Evolutionary conservation across 2,888 invertebrate species (phyloP), one percentile per base, ranked within the genome.

Genomic region (Cheilosia soror): DNA sequence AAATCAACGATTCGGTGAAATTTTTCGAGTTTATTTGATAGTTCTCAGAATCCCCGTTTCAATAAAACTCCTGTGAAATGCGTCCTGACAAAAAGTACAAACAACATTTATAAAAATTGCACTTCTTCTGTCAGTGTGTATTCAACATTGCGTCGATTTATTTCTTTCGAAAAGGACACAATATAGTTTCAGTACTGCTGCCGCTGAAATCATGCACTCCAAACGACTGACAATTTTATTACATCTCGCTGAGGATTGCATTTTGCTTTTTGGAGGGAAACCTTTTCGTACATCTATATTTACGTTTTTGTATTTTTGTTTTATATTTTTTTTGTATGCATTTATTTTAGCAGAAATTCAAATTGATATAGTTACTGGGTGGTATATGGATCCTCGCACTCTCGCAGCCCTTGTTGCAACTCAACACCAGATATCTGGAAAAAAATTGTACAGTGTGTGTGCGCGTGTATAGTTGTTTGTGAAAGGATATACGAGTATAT

Each of bases 191-290:
- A n/a, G 37, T 75, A 44, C 25, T 11, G 40, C 25, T 49, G 37
- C 49, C 53, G 13, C 65, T 58, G 51, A 71, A 82, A 77, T 66
- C 71, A 62, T 62, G 40, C 66, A 82, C 66, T 68, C 82, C 55
- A 47, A 53, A 42, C 66, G 44, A 78, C 82, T 68, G 77, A 72
- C 77, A 77, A 82, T 78, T 82, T 82, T 82, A 82, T 78, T 78
- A 82, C 66, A 60, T 72, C 44, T 62, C 77, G 37, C 60, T 60
- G 15, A 27, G 63, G 62, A 62, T 47, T 77, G 53, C 25, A 25
- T 71, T 51, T 62, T 53, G 31, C 31, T 55, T 42, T 29, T 40
- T 25, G 33, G 20, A 20, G 53, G 20, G 60, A 25, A 7, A 40
- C 37, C 55, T 44, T 55, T 42, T 11, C n/a, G 57, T 25, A 66